Base-by-base conservation (phyloP, 2,113 vertebrate species). In the Casuarius casuarius region DNA sequence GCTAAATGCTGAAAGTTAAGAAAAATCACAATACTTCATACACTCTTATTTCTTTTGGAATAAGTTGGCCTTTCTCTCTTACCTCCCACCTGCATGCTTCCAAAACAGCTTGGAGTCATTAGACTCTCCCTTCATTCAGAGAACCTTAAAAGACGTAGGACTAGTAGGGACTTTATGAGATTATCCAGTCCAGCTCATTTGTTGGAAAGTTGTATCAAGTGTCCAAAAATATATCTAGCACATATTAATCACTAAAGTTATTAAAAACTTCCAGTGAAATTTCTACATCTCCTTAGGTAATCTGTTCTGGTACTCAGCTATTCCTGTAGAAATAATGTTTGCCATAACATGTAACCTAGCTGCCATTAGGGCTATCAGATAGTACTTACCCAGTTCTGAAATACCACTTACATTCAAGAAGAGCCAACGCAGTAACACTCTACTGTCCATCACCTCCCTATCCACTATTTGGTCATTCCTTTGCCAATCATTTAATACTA, bases 301-400 rank as follows among this genome's bases (percentile, higher is more conserved):
- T 12, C 44, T 3, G 1, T 38, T 18, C 68, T 54, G 18, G 44
- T 8, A 5, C 74, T 70, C 66, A 11, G 65, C 38, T 29, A 15
- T 81, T 77, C 71, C 26, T 29, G 23, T 0, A 0, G 61, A 20
- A 71, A 63, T 33, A 18, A 21, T 1, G 2, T 6, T 21, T 63
- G 26, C 12, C 12, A 0, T 7, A 1, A 9, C 0, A 0, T 35
- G 61, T 59, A 78, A 72, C 38, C 1, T 2, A 7, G 46, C 77
- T 51, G 52, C 46, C 59, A 4, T 67, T 62, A 16, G 63, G 9
- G 87, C 78, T 38, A 80, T 80, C 63, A 31, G 42, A 17, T 26
- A 58, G 42, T 42, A 1, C 56, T 82, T 48, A 19, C 59, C 44
- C 81, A 49, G 75, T 46, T 66, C 79, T 3, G 3, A 94, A 38